A percentile compares a stretch with the other conserved stretches of the same genome.
Evolutionary conservation across 2,888 invertebrate genomes (phyloP).

Genomic region (Opisthograptis luteolata): DNA sequence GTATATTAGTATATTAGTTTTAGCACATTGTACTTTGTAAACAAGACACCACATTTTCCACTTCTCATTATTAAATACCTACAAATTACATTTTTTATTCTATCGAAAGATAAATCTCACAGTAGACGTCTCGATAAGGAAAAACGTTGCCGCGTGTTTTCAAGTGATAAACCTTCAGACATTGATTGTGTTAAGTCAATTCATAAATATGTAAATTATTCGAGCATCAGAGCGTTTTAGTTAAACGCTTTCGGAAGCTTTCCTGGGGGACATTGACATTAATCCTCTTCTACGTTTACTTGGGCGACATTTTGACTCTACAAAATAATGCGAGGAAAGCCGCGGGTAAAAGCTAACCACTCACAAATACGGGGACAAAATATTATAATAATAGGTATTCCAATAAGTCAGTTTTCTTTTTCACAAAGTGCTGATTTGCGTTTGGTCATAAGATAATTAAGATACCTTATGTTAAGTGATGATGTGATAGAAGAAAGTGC

Average conservation of each 20-base stretch:
- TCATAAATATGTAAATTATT: slow-evolving; percentile 38
- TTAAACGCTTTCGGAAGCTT: slow-evolving; percentile 5
- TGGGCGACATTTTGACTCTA: background rate
- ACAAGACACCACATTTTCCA: too few relatives aligned
- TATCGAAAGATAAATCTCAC: background rate
- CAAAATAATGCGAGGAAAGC: background rate
- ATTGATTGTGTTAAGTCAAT: slow-evolving; percentile 32
- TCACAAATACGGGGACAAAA: background rate
- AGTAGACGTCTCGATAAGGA: slow-evolving; percentile 21
- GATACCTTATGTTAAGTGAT: too few relatives aligned
- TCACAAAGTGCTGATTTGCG: too few relatives aligned
- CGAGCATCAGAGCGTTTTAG: slow-evolving; percentile 13
- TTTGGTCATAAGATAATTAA: too few relatives aligned
- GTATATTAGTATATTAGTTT: too few relatives aligned
- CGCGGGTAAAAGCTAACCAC: background rate
- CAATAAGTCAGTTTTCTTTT: too few relatives aligned
- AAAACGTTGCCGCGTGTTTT: slow-evolving; percentile 18
- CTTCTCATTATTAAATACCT: too few relatives aligned
- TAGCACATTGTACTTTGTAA: too few relatives aligned
- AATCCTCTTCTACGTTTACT: slow-evolving; percentile 7
- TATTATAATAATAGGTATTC: too few relatives aligned
- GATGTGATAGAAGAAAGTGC: too few relatives aligned
- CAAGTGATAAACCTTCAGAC: slow-evolving; percentile 25
- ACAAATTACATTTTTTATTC: slow-evolving; percentile 2
- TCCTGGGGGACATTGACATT: slow-evolving; percentile 3